Conservation (phyloP, 2,888 invertebrate genomes). For the Drosophila setosimentum region DNA sequence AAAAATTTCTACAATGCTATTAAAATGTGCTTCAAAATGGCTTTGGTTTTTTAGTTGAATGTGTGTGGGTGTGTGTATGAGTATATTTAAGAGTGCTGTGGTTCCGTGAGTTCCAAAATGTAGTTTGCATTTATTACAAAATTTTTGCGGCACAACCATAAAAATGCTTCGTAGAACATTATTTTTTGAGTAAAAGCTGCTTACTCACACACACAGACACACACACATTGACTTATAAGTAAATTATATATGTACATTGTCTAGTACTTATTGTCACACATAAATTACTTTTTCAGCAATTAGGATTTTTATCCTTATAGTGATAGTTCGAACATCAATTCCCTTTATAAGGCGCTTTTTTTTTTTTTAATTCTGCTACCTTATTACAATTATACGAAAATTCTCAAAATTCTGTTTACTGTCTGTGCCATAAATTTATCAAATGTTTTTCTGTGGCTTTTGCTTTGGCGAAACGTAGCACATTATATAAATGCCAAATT, state of each 20-base stretch:
- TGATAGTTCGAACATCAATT: background rate
- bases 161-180: slow-evolving; percentile 72
- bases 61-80: slow-evolving; percentile 4
- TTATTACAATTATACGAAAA: background rate
- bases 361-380: too few species aligned
- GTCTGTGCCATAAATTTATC: slow-evolving; percentile 40
- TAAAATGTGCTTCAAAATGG: slow-evolving; percentile 78
- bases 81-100: slow-evolving; percentile 36
- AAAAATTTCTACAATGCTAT: slow-evolving; percentile 79
- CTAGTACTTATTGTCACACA: slow-evolving; percentile 9
- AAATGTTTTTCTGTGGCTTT: slow-evolving; percentile 47
- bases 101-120: slow-evolving; percentile 57
- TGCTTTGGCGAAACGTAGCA: slow-evolving; percentile 35
- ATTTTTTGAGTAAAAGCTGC: slow-evolving; percentile 47
- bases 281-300: slow-evolving; percentile 29
- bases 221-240: background rate
- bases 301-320: background rate
- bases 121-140: slow-evolving; percentile 77
- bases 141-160: slow-evolving; percentile 74
- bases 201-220: background rate
- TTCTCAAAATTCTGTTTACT: slow-evolving; percentile 39
- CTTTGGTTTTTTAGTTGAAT: slow-evolving; percentile 52
- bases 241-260: slow-evolving; percentile 13
- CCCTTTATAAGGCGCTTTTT: background rate
- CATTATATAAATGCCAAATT: slow-evolving; percentile 48